Evolutionary conservation across 1,140 invertebrate species (phyloP).

Genomic region (Drosophila serrata): DNA sequence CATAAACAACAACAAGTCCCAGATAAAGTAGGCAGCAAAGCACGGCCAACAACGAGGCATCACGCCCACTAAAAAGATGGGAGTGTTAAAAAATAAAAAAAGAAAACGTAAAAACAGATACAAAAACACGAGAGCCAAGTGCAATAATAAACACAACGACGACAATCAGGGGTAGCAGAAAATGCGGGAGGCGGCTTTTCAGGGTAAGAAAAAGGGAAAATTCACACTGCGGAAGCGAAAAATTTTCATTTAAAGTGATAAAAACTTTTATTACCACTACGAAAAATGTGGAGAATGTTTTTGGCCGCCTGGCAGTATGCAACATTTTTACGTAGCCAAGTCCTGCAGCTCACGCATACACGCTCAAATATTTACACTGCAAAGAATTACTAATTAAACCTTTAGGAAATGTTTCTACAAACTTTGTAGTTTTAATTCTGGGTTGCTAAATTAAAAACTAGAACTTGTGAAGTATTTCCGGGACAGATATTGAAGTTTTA

Average conservation of each 20-base stretch:
- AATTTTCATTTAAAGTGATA: conserved; percentile 69
- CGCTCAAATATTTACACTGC: conserved; percentile 6
- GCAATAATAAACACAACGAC: conserved; percentile 42
- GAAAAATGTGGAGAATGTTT: conserved; percentile 58
- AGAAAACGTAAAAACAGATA: neutral
- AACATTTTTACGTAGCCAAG: conserved; percentile 48
- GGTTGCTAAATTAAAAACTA: too few relatives aligned
- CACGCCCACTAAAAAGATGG: conserved; percentile 46
- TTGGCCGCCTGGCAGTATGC: conserved; percentile 47
- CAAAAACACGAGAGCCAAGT: conserved; percentile 10
- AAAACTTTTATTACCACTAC: conserved; percentile 77
- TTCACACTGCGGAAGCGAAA: conserved; percentile 55
- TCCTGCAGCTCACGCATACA: conserved; percentile 20
- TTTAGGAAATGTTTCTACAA: neutral
- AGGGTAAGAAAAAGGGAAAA: conserved; percentile 28
- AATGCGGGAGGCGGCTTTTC: neutral
- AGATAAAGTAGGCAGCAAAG: conserved; percentile 17
- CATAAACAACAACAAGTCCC: neutral
- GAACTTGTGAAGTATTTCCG: too few relatives aligned
- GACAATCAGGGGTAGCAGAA: conserved; percentile 7
- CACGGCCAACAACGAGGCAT: conserved; percentile 19
- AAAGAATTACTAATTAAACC: too few relatives aligned
- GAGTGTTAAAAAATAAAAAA: conserved; percentile 14
- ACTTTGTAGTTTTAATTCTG: neutral
- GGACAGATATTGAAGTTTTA: too few relatives aligned